Evolutionary conservation across 2,113 vertebrate species (phyloP).

Genomic region (Halichoeres trimaculatus): DNA sequence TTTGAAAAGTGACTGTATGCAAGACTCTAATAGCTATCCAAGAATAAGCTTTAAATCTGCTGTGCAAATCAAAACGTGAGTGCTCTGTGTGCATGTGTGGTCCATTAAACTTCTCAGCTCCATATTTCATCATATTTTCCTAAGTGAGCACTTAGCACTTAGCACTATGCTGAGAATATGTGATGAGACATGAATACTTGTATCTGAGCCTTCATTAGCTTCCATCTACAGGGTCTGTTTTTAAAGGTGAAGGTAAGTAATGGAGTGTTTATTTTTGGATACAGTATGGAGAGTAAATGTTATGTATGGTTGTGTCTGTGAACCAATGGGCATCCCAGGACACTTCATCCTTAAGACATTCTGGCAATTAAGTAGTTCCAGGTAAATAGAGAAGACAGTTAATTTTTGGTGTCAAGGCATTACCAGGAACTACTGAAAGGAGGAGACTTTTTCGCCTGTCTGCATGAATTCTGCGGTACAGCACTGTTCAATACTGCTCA

Average conservation of each 20-base stretch:
- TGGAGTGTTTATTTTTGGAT: no score
- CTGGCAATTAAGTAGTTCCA: no score
- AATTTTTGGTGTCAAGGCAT: no score
- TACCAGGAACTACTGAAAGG: no score
- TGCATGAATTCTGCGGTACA: no score
- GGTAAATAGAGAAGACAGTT: no score
- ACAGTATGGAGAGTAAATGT: no score
- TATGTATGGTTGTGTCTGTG: no score
- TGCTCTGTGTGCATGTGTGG: neutral
- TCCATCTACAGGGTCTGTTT: neutral
- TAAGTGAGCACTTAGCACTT: conserved; percentile 18
- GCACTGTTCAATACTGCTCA: no score
- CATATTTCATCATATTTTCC: conserved; percentile 19
- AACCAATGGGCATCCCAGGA: no score
- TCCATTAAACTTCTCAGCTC: conserved; percentile 20
- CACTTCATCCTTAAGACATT: no score
- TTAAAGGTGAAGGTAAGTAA: neutral
- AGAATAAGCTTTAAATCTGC: conserved; percentile 15
- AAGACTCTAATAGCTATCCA: neutral
- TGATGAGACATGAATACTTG: neutral
- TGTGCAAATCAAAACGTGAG: conserved; percentile 23
- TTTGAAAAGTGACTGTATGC: neutral
- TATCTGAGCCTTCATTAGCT: neutral
- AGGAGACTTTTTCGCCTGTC: no score
- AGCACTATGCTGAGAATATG: conserved; percentile 7